Evolutionary conservation across 1,140 invertebrate species (phyloP).

Genomic region (Pseudomyrmex flavicornis): DNA sequence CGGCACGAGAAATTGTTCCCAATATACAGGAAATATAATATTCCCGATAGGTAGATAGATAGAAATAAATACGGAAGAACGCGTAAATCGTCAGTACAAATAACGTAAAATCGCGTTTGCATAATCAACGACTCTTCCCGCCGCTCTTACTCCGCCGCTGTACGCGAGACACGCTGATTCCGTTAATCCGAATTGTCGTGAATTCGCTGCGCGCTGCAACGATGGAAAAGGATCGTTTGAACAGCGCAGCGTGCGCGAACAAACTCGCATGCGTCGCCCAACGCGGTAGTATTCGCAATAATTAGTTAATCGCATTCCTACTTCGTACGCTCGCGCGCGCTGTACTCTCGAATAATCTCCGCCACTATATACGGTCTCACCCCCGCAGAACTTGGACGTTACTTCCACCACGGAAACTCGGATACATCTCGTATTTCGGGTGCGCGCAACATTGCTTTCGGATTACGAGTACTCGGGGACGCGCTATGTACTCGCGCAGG

Average conservation of each 20-base stretch:
- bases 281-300: constrained; percentile 14
- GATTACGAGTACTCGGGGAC: constrained; percentile 67
- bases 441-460: constrained; percentile 59
- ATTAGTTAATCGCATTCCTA: constrained; percentile 51
- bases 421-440: constrained; percentile 55
- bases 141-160: neutral
- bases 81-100: constrained; percentile 54
- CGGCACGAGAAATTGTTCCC: constrained; percentile 59
- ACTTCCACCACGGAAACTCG: constrained; percentile 58
- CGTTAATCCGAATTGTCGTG: constrained; percentile 42
- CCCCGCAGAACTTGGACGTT: constrained; percentile 39
- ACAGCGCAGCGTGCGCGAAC: neutral
- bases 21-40: constrained; percentile 56
- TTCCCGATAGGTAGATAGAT: constrained; percentile 28
- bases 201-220: constrained; percentile 11
- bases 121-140: constrained; percentile 40
- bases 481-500: constrained; percentile 28
- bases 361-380: neutral
- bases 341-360: constrained; percentile 29
- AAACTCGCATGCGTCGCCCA: constrained; percentile 29
- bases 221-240: constrained; percentile 19
- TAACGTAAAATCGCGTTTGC: constrained; percentile 39
- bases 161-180: neutral
- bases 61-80: constrained; percentile 43
- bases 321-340: neutral